Conservation (phyloP, 2,113 vertebrate genomes). For the Antechinus flavipes region DNA sequence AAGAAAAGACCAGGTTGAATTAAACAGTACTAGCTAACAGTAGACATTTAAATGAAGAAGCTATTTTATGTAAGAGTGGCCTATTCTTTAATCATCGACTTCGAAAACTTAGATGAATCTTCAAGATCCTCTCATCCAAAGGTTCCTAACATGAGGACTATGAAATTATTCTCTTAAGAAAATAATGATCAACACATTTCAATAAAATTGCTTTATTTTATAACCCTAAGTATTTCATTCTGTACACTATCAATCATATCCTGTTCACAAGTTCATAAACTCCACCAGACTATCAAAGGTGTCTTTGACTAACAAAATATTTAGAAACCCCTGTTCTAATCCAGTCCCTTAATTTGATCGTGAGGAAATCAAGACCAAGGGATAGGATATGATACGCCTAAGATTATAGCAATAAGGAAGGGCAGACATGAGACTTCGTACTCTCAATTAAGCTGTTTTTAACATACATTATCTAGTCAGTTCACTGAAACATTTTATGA, state of each 20-base stretch:
- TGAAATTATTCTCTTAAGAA: neutral
- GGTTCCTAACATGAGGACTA: neutral
- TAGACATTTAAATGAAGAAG: neutral
- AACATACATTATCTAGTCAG: neutral
- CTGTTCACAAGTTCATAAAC: neutral
- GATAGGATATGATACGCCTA: neutral
- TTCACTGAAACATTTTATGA: neutral
- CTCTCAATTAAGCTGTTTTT: neutral
- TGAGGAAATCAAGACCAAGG: constrained; percentile 24
- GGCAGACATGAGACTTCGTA: neutral
- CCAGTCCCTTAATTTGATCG: neutral
- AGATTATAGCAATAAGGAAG: neutral
- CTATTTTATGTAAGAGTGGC: neutral
- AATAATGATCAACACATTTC: neutral
- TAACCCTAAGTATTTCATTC: neutral
- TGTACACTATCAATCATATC: neutral
- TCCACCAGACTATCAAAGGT: neutral
- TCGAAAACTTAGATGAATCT: neutral
- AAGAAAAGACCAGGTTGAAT: neutral
- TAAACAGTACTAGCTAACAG: neutral
- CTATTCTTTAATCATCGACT: neutral
- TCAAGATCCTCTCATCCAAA: neutral
- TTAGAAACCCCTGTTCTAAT: neutral
- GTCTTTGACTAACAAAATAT: neutral
- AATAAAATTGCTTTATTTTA: neutral